A percentile compares a stretch with the other conserved stretches of the same genome.
Conservation (phyloP, 2,888 invertebrate species). For the Apodemia zela region DNA sequence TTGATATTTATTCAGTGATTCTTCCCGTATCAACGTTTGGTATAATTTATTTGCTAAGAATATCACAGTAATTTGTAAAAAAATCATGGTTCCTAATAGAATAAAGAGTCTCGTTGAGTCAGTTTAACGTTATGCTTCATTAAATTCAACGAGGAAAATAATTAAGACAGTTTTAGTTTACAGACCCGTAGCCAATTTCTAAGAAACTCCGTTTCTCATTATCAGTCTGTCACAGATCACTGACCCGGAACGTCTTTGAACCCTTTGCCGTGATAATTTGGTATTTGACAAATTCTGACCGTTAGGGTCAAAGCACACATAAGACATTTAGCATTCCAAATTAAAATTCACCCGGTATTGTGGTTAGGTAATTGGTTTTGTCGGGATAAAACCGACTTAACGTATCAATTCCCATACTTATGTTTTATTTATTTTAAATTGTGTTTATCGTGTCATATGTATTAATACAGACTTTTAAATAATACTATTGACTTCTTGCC, state of each 20-base stretch:
- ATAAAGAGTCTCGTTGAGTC: background rate
- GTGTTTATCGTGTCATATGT: too few relatives aligned
- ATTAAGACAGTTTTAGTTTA: slow-evolving; percentile 8
- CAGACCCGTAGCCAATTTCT: slow-evolving; percentile 6
- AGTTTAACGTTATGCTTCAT: background rate
- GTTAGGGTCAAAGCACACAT: background rate
- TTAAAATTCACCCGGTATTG: background rate
- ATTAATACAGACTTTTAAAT: too few relatives aligned
- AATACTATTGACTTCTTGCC: too few relatives aligned
- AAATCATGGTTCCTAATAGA: too few relatives aligned
- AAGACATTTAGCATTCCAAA: background rate
- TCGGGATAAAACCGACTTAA: background rate
- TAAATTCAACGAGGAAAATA: slow-evolving; percentile 1
- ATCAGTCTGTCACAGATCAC: slow-evolving; percentile 10
- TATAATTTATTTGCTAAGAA: too few relatives aligned
- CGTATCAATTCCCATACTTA: background rate
- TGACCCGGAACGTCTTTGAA: slow-evolving; percentile 14
- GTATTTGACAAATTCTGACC: slow-evolving; percentile 4
- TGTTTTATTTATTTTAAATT: too few relatives aligned
- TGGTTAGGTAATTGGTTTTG: background rate
- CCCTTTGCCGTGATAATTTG: slow-evolving; percentile 6
- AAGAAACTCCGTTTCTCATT: slow-evolving; percentile 7
- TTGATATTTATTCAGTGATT: too few relatives aligned
- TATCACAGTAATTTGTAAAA: background rate
- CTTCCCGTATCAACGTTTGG: too few relatives aligned